Evolutionary conservation across 1,140 invertebrate genomes (phyloP).

Genomic region (Sesamia nonagrioides): DNA sequence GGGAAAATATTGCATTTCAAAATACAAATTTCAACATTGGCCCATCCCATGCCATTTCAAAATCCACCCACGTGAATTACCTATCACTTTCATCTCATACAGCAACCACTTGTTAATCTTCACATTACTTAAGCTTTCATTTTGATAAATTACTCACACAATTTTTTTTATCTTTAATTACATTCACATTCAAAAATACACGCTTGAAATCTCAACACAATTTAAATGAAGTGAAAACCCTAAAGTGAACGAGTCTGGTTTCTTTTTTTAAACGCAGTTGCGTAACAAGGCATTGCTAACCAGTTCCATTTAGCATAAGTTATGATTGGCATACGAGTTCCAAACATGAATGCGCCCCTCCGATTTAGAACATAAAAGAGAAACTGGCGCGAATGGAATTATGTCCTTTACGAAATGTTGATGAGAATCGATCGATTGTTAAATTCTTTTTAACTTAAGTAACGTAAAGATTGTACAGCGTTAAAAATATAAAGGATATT

Average conservation of each 20-base stretch:
- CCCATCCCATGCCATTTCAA: neutral
- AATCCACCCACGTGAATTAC: neutral
- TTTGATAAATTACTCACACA: constrained; percentile 15
- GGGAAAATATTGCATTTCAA: no score
- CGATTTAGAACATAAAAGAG: constrained; percentile 28
- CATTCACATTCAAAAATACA: neutral
- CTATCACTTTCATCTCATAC: constrained; percentile 22
- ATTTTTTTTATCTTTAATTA: constrained; percentile 18
- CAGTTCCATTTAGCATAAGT: constrained; percentile 45
- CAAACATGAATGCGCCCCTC: constrained; percentile 41
- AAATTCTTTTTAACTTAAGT: no score
- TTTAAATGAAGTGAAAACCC: constrained; percentile 45
- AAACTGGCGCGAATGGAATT: neutral
- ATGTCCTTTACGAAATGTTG: neutral
- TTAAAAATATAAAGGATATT: no score
- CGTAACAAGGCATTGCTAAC: constrained; percentile 41
- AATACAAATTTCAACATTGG: no score
- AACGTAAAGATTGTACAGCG: no score
- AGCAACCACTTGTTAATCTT: neutral
- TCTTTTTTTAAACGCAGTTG: constrained; percentile 43
- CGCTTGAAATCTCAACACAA: constrained; percentile 21
- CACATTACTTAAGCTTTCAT: neutral
- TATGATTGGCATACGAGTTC: constrained; percentile 35
- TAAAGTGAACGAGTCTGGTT: constrained; percentile 31
- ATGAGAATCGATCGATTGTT: no score